Evolutionary conservation across 2,113 vertebrate species (phyloP), one percentile per base, ranked within the genome.

Genomic region (Myrmecobius fasciatus): DNA sequence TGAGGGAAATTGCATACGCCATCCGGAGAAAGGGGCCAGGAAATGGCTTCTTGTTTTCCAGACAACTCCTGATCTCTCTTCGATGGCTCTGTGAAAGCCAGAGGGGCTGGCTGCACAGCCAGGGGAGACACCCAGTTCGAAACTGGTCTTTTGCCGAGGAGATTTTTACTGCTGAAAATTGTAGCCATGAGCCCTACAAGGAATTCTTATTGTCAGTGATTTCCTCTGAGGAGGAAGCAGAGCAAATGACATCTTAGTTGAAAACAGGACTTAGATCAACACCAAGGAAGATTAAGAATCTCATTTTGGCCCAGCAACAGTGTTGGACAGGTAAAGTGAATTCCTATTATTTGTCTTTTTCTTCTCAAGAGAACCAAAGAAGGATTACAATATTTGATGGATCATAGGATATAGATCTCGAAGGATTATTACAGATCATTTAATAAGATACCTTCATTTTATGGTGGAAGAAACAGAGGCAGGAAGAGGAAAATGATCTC

Each of bases 21-120:
- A 96, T 97, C 96, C 48, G 95, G 96, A 88, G 95, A 97, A 97
- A 95, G 92, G 56, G 93, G 95, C 93, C 96, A 96, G 98, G 97
- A 97, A 98, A 96, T 93, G 47, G 47, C 94, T 97, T 94, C 53
- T 98, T 97, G 96, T 97, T 97, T 97, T 97, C 92, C 91, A 92
- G 95, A 95, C 90, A 56, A 95, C 52, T 22, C 60, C 0, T 0
- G 93, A 52, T 31, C 91, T 95, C 49, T 90, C 11, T 0, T 54
- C 51, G 53, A 95, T 95, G 93, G 94, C 53, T 94, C 90, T 25
- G 89, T 95, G 95, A 97, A 93, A 10, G 94, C 91, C 47, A 9
- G 31, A 83, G n/a, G n/a, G n/a, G 20, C n/a, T 43, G 92, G 67
- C 89, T 53, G 43, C 53, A 6, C 12, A 0, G 17, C 67, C 67